These are phyloP conservation scores for Gastrophysa polygoni DNA, from an alignment of 2,888 invertebrate species.

Conservation along the genomic window DNA sequence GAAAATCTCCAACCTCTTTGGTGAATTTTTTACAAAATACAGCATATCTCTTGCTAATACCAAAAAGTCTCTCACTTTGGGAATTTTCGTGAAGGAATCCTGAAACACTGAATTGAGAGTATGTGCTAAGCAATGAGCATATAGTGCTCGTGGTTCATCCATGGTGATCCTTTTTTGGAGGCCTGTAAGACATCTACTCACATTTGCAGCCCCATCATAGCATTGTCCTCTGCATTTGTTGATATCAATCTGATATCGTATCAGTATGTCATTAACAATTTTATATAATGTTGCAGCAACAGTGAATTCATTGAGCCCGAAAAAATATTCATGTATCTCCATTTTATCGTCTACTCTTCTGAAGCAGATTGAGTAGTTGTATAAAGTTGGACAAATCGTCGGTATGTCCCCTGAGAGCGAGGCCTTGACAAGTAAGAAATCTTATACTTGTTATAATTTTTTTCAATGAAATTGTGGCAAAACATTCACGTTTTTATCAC, in stretches of 20 bases:
- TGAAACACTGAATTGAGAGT: slow-evolving; percentile 15
- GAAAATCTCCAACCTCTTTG: not conserved
- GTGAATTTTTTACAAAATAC: not conserved
- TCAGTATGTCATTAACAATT: slow-evolving; percentile 15
- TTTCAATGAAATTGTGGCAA: not conserved
- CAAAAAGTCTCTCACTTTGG: not conserved
- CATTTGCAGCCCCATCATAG: slow-evolving; percentile 17
- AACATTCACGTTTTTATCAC: no score
- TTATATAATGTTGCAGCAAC: slow-evolving; percentile 5
- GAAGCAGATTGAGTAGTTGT: slow-evolving; percentile 10
- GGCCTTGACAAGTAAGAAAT: not conserved
- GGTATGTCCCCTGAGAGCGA: not conserved
- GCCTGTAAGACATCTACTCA: not conserved
- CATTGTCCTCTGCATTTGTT: no score
- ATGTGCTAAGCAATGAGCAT: slow-evolving; percentile 13
- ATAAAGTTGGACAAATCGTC: not conserved
- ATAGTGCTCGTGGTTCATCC: slow-evolving; percentile 6
- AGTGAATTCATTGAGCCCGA: slow-evolving; percentile 11
- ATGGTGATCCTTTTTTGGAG: slow-evolving; percentile 9
- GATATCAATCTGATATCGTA: no score
- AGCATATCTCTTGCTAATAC: not conserved
- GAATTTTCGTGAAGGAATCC: not conserved
- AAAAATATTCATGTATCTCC: slow-evolving; percentile 11
- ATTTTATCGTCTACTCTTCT: not conserved
- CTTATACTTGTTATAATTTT: not conserved